Conservation (phyloP, 2,113 vertebrate species). For the Grus americana region DNA sequence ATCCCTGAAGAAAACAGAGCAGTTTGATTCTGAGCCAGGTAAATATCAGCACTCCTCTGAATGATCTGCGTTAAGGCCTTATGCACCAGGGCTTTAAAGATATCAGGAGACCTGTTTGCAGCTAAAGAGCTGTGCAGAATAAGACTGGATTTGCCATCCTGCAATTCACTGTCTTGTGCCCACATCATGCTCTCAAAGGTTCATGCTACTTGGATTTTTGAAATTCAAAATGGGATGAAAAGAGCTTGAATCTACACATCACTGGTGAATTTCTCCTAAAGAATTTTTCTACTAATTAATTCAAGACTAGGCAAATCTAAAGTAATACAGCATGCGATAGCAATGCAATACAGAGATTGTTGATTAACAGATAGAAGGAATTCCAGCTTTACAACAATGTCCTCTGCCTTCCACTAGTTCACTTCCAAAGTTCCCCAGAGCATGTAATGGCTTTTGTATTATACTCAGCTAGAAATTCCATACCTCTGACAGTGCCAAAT, state of each 20-base stretch:
- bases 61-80: not conserved
- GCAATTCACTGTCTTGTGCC: not conserved
- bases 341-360: not conserved
- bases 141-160: not conserved
- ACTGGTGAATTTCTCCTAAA: not conserved
- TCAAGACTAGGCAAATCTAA: not conserved
- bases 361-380: slow-evolving; percentile 1
- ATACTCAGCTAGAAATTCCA: slow-evolving; percentile 3
- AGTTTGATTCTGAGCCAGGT: not conserved
- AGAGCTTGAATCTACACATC: not conserved
- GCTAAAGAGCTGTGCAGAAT: not conserved
- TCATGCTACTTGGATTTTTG: not conserved
- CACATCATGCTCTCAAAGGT: not conserved
- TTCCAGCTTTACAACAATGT: not conserved
- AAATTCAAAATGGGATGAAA: not conserved
- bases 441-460: not conserved
- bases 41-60: not conserved
- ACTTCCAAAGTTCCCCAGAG: not conserved
- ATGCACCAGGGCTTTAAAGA: not conserved
- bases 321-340: not conserved
- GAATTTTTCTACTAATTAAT: slow-evolving; percentile 11
- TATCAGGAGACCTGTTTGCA: not conserved
- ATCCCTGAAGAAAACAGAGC: not conserved
- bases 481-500: slow-evolving; percentile 25
- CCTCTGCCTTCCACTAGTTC: not conserved